Conservation (phyloP, 1,140 invertebrate genomes). For the Sitobion miscanthi region DNA sequence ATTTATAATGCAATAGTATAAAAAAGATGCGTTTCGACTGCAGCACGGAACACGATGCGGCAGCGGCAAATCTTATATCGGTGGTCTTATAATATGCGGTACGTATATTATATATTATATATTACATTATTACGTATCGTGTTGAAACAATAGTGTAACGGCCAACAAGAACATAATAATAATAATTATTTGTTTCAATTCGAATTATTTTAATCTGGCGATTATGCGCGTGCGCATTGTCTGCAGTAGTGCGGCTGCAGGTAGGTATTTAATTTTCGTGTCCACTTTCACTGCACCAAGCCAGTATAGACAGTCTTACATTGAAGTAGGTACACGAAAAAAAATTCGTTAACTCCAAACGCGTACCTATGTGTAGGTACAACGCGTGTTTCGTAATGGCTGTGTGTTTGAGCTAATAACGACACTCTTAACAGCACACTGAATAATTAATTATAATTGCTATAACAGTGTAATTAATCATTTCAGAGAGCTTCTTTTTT, state of each 20-base stretch:
- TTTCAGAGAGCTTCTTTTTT: neutral
- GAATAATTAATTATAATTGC: conserved; percentile 20
- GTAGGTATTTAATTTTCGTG: neutral
- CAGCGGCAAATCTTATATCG: neutral
- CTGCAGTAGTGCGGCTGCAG: neutral
- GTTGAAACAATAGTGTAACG: neutral
- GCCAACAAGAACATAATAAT: neutral
- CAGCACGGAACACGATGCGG: neutral
- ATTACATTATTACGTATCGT: neutral
- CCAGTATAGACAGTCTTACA: neutral
- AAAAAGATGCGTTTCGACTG: neutral
- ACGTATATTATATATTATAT: neutral
- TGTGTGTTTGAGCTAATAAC: conserved; percentile 19
- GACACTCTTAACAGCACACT: neutral
- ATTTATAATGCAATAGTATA: neutral
- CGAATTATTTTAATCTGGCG: neutral
- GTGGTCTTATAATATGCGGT: neutral
- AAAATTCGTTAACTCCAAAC: neutral
- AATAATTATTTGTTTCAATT: neutral
- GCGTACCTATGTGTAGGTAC: neutral
- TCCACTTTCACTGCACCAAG: conserved; percentile 26
- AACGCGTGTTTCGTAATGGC: conserved; percentile 13
- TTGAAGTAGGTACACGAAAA: neutral
- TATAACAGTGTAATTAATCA: conserved; percentile 29
- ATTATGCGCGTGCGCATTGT: neutral